Percentiles rank a stretch among this genome's conserved stretches.
Evolutionary conservation across 2,888 invertebrate species (phyloP).

Genomic region (Erannis defoliaria): DNA sequence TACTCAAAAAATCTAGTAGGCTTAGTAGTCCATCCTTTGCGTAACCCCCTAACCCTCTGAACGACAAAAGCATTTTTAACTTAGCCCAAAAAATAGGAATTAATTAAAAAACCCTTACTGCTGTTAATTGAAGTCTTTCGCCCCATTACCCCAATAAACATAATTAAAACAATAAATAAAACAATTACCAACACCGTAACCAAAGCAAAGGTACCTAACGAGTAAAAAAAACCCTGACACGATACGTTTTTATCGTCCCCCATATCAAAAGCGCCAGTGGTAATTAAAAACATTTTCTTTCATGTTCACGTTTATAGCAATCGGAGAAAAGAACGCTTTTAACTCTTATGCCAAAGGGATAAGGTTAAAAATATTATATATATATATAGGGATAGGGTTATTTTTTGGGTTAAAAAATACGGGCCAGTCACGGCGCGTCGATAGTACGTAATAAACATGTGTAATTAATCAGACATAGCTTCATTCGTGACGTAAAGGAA

Average conservation of each 20-base stretch:
- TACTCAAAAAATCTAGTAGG: too few species aligned
- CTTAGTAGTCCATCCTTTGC: too few species aligned
- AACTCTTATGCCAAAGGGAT: constrained; percentile 5
- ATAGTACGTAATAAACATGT: constrained; percentile 40
- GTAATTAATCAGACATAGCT: constrained; percentile 40
- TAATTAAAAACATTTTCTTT: constrained; percentile 45
- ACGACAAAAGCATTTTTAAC: neutral
- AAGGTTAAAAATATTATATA: constrained; percentile 9
- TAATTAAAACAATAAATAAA: constrained; percentile 26
- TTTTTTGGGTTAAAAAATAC: constrained; percentile 35
- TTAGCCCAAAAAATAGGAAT: neutral
- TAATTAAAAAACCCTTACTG: constrained; percentile 2
- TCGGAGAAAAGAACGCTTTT: constrained; percentile 19
- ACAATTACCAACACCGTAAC: constrained; percentile 29
- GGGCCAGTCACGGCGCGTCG: constrained; percentile 37
- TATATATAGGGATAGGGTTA: too few species aligned
- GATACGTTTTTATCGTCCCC: constrained; percentile 40
- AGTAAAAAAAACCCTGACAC: constrained; percentile 36
- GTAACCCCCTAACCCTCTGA: too few species aligned
- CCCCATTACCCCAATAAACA: constrained; percentile 21
- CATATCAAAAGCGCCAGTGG: constrained; percentile 44
- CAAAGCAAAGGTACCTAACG: constrained; percentile 26
- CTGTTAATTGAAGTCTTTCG: constrained; percentile 5
- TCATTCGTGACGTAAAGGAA: constrained; percentile 21
- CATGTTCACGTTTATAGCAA: constrained; percentile 36